Conservation (phyloP, 2,113 vertebrate species). For the Macquaria australasica region DNA sequence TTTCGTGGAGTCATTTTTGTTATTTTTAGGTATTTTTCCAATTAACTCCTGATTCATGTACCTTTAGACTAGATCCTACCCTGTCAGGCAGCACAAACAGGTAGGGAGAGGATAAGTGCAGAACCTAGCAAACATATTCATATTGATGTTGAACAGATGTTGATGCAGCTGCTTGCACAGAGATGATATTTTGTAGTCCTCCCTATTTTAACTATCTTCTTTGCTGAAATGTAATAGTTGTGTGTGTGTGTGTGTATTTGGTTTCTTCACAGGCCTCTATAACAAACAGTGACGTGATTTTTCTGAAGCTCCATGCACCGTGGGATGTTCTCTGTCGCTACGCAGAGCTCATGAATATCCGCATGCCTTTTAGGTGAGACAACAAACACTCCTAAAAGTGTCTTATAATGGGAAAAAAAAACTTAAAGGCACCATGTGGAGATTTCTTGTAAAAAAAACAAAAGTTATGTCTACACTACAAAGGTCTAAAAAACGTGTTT, state of each 20-base stretch:
- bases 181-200: not conserved
- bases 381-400: not conserved
- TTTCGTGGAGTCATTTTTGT: conserved; percentile 38
- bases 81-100: conserved; percentile 11
- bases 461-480: not conserved
- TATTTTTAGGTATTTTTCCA: conserved; percentile 50
- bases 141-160: not conserved
- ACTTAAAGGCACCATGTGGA: not conserved
- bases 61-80: conserved; percentile 30
- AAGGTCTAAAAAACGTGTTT: not conserved
- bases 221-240: not conserved
- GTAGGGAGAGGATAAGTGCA: conserved; percentile 10
- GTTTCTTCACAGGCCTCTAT: conserved; percentile 89
- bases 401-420: not conserved
- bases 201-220: too few relatives aligned
- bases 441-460: not conserved
- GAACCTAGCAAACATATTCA: not conserved
- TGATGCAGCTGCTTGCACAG: not conserved
- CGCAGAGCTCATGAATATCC: conserved; percentile 96
- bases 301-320: conserved; percentile 94
- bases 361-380: conserved; percentile 96
- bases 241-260: conserved; percentile 17
- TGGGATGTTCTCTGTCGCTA: conserved; percentile 97
- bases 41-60: conserved; percentile 22
- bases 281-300: conserved; percentile 94